Evolutionary conservation across 2,113 vertebrate genomes (phyloP), one percentile per base, ranked within the genome.

Genomic region (Psephotus haematonotus): DNA sequence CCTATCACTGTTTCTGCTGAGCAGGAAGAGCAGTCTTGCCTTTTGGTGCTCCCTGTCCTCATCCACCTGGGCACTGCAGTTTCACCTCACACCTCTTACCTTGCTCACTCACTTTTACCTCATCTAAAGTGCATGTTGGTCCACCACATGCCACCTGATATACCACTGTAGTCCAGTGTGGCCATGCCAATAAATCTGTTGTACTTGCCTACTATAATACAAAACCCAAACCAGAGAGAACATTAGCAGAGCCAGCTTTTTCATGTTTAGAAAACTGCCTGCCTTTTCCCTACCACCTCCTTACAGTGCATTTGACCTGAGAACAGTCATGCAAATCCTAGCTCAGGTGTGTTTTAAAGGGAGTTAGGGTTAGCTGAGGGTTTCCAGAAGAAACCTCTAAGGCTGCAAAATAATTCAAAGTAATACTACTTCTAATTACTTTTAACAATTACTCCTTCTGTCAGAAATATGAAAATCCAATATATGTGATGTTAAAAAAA

Each of bases 371-470:
- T 92, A 92, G 41, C 68, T 75, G 46, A 86, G 20, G 53, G 68
- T 50, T 92, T 88, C 88, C 63, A 74, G 41, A 85, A 28, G 71
- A 93, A 93, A 82, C 15, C 33, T 82, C 65, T 52, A 39, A 85
- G 49, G 47, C 81, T 89, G 62, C 25, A 24, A 71, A 93, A 77
- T 44, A 84, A 43, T 65, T 86, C 35, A 76, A 95, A 92, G 44
- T 63, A 80, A 52, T 85, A 69, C 76, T 59, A 72, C 82, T 92
- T 77, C 20, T 71, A 78, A 87, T 92, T 91, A 49, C 90, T 86
- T 94, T 87, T 22, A 82, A 37, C 87, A 94, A 86, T 95, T 92
- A 91, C 78, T 91, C 84, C 62, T 82, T 72, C 81, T 96, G 52
- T 80, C 75, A 90, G 78, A 53, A 95, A 65, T 87, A 74, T 62